Conservation (phyloP, 2,113 vertebrate genomes). For the Phyllostomus hastatus region DNA sequence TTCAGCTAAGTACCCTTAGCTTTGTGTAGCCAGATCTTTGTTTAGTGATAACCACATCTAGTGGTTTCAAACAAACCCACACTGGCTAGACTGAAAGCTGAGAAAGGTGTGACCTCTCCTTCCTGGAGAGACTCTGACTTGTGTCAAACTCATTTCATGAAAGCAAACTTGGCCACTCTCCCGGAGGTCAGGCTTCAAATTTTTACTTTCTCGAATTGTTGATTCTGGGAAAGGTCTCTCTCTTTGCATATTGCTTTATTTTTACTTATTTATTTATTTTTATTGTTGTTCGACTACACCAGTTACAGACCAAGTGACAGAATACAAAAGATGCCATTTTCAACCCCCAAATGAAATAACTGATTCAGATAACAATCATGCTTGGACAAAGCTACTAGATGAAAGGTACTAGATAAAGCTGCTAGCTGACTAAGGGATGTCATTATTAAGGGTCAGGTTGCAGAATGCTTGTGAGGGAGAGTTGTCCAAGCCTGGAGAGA, state of each 20-base stretch:
- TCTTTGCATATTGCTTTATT: neutral
- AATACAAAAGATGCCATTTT: neutral
- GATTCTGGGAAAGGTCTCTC: constrained; percentile 18
- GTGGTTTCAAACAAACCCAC: neutral
- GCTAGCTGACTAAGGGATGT: neutral
- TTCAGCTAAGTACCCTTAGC: neutral
- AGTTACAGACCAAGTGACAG: neutral
- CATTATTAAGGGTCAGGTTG: neutral
- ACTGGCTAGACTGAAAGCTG: neutral
- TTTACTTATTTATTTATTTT: neutral
- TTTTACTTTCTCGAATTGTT: neutral
- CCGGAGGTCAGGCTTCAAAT: neutral
- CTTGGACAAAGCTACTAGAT: neutral
- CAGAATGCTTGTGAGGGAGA: neutral
- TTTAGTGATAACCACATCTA: neutral
- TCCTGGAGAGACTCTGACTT: neutral
- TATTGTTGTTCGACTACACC: too few relatives aligned
- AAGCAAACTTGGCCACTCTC: neutral
- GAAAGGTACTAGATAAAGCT: neutral
- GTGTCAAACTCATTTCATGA: neutral
- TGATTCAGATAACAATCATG: neutral
- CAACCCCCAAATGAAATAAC: neutral
- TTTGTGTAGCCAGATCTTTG: neutral
- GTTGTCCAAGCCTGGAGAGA: neutral
- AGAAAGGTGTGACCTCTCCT: neutral